These are phyloP conservation scores for Rhizomys pruinosus DNA, from an alignment of 2,113 vertebrate species.

Conservation along the genomic window DNA sequence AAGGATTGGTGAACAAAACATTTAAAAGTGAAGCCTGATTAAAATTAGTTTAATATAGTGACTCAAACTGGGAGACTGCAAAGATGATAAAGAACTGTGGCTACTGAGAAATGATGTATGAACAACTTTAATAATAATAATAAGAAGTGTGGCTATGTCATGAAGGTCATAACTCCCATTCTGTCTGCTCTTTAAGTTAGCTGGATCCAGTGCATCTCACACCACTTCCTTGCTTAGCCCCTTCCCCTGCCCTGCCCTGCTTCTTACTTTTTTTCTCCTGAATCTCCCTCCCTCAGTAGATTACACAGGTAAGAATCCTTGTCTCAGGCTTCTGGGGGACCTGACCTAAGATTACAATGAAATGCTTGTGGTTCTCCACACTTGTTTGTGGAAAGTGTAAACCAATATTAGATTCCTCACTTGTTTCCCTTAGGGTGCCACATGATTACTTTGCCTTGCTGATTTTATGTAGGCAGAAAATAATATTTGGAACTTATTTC, in stretches of 20 bases:
- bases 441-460: neutral
- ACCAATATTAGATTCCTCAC: neutral
- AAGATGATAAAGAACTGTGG: too few species aligned
- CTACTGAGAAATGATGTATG: too few species aligned
- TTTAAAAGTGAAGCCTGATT: neutral
- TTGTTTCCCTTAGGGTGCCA: neutral
- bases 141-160: neutral
- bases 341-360: neutral
- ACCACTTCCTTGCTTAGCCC: neutral
- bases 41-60: neutral
- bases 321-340: neutral
- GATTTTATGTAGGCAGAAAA: constrained; percentile 1
- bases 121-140: too few species aligned
- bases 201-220: neutral
- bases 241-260: neutral
- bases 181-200: neutral
- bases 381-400: neutral
- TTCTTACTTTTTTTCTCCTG: neutral
- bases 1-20: neutral
- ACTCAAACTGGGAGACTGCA: neutral
- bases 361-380: neutral
- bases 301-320: neutral
- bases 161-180: neutral
- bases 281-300: neutral
- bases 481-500: constrained; percentile 28